These are phyloP conservation scores for Percopsis omiscomaycus DNA, from an alignment of 2,797 vertebrate genomes.

Conservation along the genomic window DNA sequence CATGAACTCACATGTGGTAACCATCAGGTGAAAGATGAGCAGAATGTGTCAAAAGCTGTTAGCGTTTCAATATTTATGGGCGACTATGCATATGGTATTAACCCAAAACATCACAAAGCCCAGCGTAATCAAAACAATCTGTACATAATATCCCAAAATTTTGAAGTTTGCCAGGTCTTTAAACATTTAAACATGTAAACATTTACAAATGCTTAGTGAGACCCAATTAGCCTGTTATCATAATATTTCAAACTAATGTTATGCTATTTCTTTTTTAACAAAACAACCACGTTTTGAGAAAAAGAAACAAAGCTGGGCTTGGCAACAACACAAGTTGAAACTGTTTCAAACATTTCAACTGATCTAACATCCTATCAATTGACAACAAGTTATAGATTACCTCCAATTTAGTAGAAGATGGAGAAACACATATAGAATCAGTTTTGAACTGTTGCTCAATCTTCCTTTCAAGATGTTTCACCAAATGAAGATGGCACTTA, in stretches of 20 bases:
- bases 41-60: slow-evolving; percentile 72
- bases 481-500: neutral
- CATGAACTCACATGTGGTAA: slow-evolving; percentile 69
- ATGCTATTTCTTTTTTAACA: slow-evolving; percentile 9
- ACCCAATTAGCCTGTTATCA: slow-evolving; percentile 39
- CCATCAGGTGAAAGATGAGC: slow-evolving; percentile 75
- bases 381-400: neutral
- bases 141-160: slow-evolving; percentile 38
- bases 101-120: slow-evolving; percentile 53
- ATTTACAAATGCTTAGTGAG: slow-evolving; percentile 47
- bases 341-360: neutral
- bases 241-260: slow-evolving; percentile 34
- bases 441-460: neutral
- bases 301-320: neutral
- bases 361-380: neutral
- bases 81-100: slow-evolving; percentile 64
- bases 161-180: slow-evolving; percentile 31
- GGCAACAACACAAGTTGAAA: neutral
- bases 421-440: neutral
- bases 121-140: slow-evolving; percentile 61
- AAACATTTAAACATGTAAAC: slow-evolving; percentile 36
- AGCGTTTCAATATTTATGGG: slow-evolving; percentile 64
- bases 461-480: neutral
- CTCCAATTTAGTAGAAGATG: neutral
- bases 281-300: neutral